These are phyloP conservation scores for Myotis davidii DNA, from an alignment of 2,113 vertebrate species.

Conservation along the genomic window DNA sequence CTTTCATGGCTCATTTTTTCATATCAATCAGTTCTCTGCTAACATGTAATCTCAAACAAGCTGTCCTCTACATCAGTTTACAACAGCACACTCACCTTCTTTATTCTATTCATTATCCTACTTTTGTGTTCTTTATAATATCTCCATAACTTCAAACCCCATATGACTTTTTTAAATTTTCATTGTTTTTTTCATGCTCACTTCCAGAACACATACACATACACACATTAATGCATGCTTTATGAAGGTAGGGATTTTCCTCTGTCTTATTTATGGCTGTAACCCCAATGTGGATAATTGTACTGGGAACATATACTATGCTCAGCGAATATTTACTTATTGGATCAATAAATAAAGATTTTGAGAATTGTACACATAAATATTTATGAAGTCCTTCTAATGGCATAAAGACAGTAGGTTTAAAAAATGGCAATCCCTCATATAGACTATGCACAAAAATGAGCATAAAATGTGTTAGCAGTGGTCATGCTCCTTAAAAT, in stretches of 20 bases:
- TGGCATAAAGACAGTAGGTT: neutral
- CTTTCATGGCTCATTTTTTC: neutral
- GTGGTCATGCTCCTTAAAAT: neutral
- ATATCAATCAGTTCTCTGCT: neutral
- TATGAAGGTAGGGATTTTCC: neutral
- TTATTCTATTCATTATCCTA: neutral
- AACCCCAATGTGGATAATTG: neutral
- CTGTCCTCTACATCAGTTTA: neutral
- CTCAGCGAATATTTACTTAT: slow-evolving; percentile 5
- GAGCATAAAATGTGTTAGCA: neutral
- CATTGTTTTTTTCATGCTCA: neutral
- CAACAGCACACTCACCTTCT: neutral
- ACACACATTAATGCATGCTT: neutral
- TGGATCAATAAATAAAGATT: neutral
- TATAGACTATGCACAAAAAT: neutral
- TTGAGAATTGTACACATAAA: neutral
- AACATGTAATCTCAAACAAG: neutral
- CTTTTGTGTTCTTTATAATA: neutral
- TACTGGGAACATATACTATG: neutral
- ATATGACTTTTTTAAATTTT: neutral
- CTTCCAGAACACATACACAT: neutral
- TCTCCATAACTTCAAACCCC: neutral
- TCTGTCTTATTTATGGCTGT: neutral
- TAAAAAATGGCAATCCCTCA: neutral
- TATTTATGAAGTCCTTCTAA: neutral